These are phyloP conservation scores for Trichonephila clavipes DNA, from an alignment of 1,140 invertebrate genomes.

Conservation along the genomic window DNA sequence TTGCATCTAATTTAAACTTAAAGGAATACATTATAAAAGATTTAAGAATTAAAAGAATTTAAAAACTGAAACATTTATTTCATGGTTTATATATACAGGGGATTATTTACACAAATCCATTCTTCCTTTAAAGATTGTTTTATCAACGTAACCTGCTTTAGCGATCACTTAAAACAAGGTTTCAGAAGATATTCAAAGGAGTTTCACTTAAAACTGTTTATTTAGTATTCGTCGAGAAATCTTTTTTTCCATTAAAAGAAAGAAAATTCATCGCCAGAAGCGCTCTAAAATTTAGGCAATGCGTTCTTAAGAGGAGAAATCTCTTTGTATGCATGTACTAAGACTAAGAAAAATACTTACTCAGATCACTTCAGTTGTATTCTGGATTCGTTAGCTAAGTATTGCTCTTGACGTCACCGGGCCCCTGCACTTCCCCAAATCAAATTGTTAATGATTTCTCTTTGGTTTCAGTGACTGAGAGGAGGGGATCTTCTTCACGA, in stretches of 20 bases:
- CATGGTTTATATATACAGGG: not conserved
- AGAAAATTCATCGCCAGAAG: conserved; percentile 25
- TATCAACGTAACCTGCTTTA: not conserved
- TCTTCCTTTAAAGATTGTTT: not conserved
- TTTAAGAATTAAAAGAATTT: not conserved
- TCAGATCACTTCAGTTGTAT: conserved; percentile 61
- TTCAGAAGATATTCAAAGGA: conserved; percentile 1
- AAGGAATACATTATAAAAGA: not conserved
- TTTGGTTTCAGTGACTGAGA: conserved; percentile 15
- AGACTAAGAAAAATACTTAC: conserved; percentile 43
- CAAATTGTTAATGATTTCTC: conserved; percentile 76
- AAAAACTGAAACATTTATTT: not conserved
- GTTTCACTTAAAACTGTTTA: conserved; percentile 30
- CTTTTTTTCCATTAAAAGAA: conserved; percentile 40
- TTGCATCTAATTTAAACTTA: not conserved
- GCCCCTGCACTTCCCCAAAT: conserved; percentile 72
- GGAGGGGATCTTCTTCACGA: conserved; percentile 11
- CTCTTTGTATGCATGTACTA: conserved; percentile 10
- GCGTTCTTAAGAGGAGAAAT: conserved; percentile 30
- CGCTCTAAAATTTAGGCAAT: conserved; percentile 31
- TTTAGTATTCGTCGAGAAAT: conserved; percentile 21
- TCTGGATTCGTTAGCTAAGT: conserved; percentile 74
- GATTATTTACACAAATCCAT: not conserved
- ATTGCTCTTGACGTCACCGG: conserved; percentile 42
- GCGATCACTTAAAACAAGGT: conserved; percentile 38